These are phyloP conservation scores for Tromatobia lineatoria DNA, from an alignment of 2,888 invertebrate species.

Conservation along the genomic window DNA sequence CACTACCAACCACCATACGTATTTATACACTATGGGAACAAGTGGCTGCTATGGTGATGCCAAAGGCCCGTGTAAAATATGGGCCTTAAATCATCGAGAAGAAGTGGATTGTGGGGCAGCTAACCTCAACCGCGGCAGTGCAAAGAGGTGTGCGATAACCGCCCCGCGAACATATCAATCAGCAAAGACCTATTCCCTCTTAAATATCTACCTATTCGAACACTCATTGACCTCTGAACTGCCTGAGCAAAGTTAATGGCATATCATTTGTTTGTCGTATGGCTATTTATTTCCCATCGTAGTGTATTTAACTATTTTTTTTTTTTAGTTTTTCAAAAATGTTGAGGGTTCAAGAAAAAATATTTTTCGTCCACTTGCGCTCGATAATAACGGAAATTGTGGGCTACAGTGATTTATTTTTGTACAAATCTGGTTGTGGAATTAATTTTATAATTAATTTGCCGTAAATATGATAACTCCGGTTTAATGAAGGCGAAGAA, in stretches of 20 bases:
- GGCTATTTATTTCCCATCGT: neutral
- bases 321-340: no score
- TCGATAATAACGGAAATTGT: no score
- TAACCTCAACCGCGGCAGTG: slow-evolving; percentile 77
- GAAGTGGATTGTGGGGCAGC: slow-evolving; percentile 81
- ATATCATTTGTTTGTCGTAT: neutral
- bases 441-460: no score
- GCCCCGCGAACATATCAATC: slow-evolving; percentile 85
- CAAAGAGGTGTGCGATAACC: slow-evolving; percentile 76
- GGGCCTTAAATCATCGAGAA: slow-evolving; percentile 84
- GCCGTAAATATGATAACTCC: no score
- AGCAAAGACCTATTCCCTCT: slow-evolving; percentile 74
- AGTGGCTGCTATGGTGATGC: slow-evolving; percentile 75
- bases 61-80: slow-evolving; percentile 84
- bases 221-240: slow-evolving; percentile 77
- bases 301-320: neutral
- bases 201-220: slow-evolving; percentile 78
- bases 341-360: no score
- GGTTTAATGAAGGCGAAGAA: no score
- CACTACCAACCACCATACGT: slow-evolving; percentile 13
- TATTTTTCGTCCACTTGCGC: no score
- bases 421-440: no score
- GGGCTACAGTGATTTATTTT: no score
- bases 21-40: slow-evolving; percentile 50
- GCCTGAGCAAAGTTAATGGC: neutral